Evolutionary conservation across 2,113 vertebrate genomes (phyloP), one percentile per base, ranked within the genome.

Genomic region (Halcyon senegalensis): DNA sequence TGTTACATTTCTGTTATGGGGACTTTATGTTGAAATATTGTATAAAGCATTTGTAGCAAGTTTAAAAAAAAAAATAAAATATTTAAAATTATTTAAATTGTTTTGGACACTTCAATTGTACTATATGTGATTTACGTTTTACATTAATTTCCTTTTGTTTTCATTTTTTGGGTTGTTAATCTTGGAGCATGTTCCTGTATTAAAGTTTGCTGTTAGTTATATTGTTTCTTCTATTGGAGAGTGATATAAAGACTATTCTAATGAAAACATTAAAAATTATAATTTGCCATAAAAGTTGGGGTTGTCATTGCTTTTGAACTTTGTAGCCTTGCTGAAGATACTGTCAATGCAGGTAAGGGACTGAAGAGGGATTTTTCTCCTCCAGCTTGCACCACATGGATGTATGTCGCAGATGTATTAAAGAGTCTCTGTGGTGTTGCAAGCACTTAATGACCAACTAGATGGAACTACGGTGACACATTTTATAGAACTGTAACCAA

Each of bases 21-120:
- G 98, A 98, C 97, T 98, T 98, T 96, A 93, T 97, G 97, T 98
- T 98, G 97, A 96, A 97, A 98, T 97, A 97, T 87, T 99, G 98
- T 99, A 98, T 97, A 99, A 99, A 99, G 98, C 98, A 98, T 99
- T 99, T 98, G 98, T 99, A 99, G 98, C 98, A 98, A 98, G 98
- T 98, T 93, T 94, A 62, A 97, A 97, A 55, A 98, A 99, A 98
- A 98, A 98, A 99, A 98, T 98, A 98, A 98, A 98, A 98, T 99
- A 99, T 99, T 99, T 99, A 99, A 99, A 99, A 98, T 99, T 99
- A 99, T 99, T 99, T 99, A 99, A 99, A 98, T 98, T 97, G 98
- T 97, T 99, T 98, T 98, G 98, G 98, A 98, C 64, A 97, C 97
- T 98, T 99, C 94, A 96, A 98, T 98, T 99, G 97, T 99, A 98